Base-by-base conservation (phyloP, 2,888 invertebrate genomes). In the Polietes domitor region DNA sequence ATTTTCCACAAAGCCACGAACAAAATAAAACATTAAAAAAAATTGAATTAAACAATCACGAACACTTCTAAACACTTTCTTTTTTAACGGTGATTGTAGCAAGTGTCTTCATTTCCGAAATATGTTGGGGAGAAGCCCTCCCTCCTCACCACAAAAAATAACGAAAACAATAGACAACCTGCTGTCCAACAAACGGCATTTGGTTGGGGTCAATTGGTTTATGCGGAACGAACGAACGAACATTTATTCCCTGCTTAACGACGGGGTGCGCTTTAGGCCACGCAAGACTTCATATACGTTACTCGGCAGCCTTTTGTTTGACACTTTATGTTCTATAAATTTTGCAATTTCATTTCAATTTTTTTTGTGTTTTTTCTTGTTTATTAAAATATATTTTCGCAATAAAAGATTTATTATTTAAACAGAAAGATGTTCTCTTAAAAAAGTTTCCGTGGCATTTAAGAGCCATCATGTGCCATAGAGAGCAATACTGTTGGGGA, bases 81-180 rank as follows among this genome's bases (percentile, higher is more conserved):
- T 68, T 68, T 68, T 68, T 68, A 68, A 41, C 68, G 68, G 68
- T 68, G 19, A 68, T 43, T n/a, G n/a, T n/a, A n/a, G 7, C 4
- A 1, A 37, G 19, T 17, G 43, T 43, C 37, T 65, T 37, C 12
- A 43, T 6, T 43, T 41, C 68, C 41, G 24, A 68, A 24, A 43
- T 41, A n/a, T n/a, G n/a, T n/a, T n/a, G n/a, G n/a, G n/a, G n/a
- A n/a, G n/a, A n/a, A n/a, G n/a, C n/a, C n/a, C n/a, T n/a, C n/a
- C n/a, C n/a, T n/a, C n/a, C n/a, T 47, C 47, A 41, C n/a, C 12
- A 61, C 9, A 32, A 43, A n/a, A n/a, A n/a, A n/a, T n/a, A n/a
- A 68, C 12, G 43, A 28, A 63, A 17, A 63, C 28, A 63, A 28
- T 17, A 63, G 37, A 63, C 32, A 37, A 32, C 12, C 12, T 37